phyloP scores from a whole-genome alignment of 2,113 vertebrate genomes.

The Atherinomorus stipes region DNA sequence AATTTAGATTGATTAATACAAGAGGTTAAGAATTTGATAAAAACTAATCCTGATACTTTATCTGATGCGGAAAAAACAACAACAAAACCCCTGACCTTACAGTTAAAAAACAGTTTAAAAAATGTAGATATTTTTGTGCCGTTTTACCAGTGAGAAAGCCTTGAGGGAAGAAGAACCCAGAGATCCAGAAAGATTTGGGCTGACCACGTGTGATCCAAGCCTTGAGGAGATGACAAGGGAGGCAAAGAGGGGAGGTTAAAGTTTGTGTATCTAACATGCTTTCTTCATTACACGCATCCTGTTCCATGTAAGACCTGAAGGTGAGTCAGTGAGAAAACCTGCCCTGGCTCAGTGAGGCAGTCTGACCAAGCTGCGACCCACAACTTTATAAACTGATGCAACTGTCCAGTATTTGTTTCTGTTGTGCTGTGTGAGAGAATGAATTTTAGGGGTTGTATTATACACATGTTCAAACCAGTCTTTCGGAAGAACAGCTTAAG shows the following conservation, averaged over 20 bases:
- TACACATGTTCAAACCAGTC: conserved; percentile 54
- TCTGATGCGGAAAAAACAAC: too few relatives aligned
- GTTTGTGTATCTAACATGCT: conserved; percentile 16
- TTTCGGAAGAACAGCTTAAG: conserved; percentile 62
- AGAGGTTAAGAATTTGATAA: too few relatives aligned
- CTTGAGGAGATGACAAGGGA: conserved; percentile 40
- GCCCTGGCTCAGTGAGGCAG: conserved; percentile 4
- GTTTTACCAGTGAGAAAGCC: conserved; percentile 86
- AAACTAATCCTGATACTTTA: too few relatives aligned
- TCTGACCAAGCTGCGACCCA: conserved; percentile 28
- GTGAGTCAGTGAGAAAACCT: conserved; percentile 34
- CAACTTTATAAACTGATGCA: conserved; percentile 18
- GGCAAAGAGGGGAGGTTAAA: conserved; percentile 8
- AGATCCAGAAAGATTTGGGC: conserved; percentile 87
- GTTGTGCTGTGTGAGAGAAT: conserved; percentile 26
- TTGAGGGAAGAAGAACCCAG: conserved; percentile 87
- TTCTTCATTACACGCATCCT: conserved; percentile 21
- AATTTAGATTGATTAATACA: too few relatives aligned
- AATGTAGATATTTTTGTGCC: neutral
- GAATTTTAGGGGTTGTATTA: conserved; percentile 32
- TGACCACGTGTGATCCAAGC: conserved; percentile 82
- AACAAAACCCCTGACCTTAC: too few relatives aligned
- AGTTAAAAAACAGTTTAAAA: too few relatives aligned
- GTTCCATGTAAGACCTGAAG: conserved; percentile 35
- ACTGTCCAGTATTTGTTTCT: conserved; percentile 12